A percentile compares a stretch with the other conserved stretches of the same genome.
Conservation (phyloP, 2,113 vertebrate genomes). For the Saguinus imperator region DNA sequence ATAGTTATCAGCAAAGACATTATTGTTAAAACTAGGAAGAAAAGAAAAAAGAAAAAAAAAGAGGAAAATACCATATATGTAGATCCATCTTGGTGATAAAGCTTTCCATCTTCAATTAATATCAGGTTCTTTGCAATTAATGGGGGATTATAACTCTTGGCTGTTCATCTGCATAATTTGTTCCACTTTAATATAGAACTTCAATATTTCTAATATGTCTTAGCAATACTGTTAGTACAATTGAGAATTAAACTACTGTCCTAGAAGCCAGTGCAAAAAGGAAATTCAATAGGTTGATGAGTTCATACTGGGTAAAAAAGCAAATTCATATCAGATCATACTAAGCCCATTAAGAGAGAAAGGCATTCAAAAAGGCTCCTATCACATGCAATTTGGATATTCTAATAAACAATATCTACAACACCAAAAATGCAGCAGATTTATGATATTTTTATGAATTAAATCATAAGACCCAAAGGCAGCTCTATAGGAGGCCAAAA, state of each 20-base stretch:
- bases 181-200: neutral
- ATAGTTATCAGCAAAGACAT: neutral
- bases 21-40: neutral
- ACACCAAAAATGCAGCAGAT: neutral
- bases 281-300: neutral
- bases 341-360: neutral
- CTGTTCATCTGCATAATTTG: neutral
- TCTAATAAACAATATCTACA: neutral
- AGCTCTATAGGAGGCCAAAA: neutral
- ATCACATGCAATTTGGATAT: neutral
- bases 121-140: neutral
- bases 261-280: neutral
- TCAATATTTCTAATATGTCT: neutral
- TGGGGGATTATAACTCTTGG: neutral
- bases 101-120: neutral
- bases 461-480: neutral
- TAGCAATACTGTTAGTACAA: neutral
- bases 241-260: neutral
- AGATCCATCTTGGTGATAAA: neutral
- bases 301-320: neutral
- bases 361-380: neutral
- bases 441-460: neutral
- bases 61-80: neutral
- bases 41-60: neutral
- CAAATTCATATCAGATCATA: neutral